Base-by-base conservation (phyloP, 1,140 invertebrate species). In the Lepidostoma basale region DNA sequence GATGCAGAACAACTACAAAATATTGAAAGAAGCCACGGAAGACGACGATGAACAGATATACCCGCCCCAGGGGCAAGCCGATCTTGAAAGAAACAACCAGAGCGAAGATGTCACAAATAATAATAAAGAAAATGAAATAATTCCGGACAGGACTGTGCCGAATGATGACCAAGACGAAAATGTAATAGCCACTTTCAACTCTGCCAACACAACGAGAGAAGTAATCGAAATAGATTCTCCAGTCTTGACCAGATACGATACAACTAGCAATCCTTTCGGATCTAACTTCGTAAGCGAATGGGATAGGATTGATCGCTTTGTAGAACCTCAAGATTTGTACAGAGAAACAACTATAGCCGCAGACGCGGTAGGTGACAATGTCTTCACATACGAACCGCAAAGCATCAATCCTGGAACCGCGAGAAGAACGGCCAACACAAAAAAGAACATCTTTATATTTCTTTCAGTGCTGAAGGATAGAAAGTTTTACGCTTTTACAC, bases 31-130 rank as follows among this genome's bases (percentile, higher is more conserved):
- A 22, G 81, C 77, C 0, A 75, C 75, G 0, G 81, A 82, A 73
- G 81, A 83, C 58, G 81, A 83, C 8, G 82, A 83, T 45, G 81
- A 83, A 74, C 77, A 81, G 3, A 81, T 83, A 65, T 83, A 80
- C 63, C 78, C 81, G 9, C 47, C 62, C 2, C 52, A 68, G 33
- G 47, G 28, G n/a, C 22, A 54, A 58, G 20, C 14, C 23, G 28
- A 40, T 36, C 26, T 30, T 28, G 16, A 56, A 10, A 36, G 23
- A 0, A 67, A n/a, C 14, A 30, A 68, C 12, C 30, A 49, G 14
- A 25, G 18, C 2, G 36, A 47, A 62, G 25, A 30, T 26, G n/a
- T 10, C 2, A 39, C 42, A 14, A 47, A 68, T 20, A 58, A 67
- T 22, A 52, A 68, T 49, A 62, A 60, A 36, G 26, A 28, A 39